Conservation (phyloP, 1,140 invertebrate genomes). For the Nixonia krombeini region DNA sequence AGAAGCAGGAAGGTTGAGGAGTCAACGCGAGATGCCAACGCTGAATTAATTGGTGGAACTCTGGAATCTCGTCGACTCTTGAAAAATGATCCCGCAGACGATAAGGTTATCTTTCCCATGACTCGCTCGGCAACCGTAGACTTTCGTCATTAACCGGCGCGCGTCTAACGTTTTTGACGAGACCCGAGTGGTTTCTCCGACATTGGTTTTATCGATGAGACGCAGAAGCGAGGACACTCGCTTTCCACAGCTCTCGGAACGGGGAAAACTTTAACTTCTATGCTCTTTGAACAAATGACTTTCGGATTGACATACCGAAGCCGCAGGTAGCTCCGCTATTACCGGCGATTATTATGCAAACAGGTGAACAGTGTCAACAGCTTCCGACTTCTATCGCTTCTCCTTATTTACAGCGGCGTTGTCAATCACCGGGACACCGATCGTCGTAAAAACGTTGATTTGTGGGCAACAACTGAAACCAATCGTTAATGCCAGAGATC, state of each 20-base stretch:
- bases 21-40: constrained; percentile 47
- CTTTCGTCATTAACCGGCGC: constrained; percentile 42
- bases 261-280: no score
- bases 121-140: background rate
- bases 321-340: no score
- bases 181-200: background rate
- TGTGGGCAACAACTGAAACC: constrained; percentile 7
- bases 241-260: no score
- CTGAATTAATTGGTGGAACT: constrained; percentile 45
- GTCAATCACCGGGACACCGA: background rate
- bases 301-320: no score
- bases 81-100: constrained; percentile 42
- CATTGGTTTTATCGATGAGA: background rate
- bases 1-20: constrained; percentile 33
- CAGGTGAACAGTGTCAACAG: no score
- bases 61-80: constrained; percentile 39
- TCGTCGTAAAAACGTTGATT: constrained; percentile 13
- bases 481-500: constrained; percentile 5
- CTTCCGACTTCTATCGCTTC: no score
- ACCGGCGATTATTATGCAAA: no score
- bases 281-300: no score
- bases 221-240: background rate
- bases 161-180: constrained; percentile 9
- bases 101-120: constrained; percentile 38
- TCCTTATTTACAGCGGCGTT: no score